These are phyloP conservation scores for Pandion haliaetus DNA, from an alignment of 2,113 vertebrate species.

Conservation along the genomic window DNA sequence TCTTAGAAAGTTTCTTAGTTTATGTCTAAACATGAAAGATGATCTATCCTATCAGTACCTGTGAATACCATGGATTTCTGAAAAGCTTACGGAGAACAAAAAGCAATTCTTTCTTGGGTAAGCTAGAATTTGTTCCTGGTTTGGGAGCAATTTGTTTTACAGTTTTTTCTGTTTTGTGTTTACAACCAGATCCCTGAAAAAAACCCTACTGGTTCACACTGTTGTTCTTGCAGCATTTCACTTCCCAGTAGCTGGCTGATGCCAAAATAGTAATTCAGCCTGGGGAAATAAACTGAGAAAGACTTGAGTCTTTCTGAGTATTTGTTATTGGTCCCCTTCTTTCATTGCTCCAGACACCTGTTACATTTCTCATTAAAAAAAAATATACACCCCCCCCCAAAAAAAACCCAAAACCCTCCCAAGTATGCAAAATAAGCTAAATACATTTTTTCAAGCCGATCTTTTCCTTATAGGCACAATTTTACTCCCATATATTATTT, in stretches of 20 bases:
- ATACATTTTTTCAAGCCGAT: background rate
- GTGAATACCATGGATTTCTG: background rate
- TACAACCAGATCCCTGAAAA: background rate
- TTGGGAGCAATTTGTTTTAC: background rate
- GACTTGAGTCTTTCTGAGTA: background rate
- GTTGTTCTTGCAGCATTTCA: background rate
- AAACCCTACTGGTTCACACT: background rate
- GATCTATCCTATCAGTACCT: background rate
- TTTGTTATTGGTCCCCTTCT: background rate
- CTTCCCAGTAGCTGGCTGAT: background rate
- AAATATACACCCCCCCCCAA: too few relatives aligned
- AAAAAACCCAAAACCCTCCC: background rate
- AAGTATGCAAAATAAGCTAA: background rate
- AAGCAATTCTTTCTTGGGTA: background rate
- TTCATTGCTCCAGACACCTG: background rate
- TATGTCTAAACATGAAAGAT: background rate
- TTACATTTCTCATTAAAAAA: background rate
- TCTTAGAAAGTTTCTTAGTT: background rate
- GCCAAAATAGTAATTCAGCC: background rate
- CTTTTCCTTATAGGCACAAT: background rate
- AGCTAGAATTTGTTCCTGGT: background rate
- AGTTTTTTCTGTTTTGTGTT: background rate
- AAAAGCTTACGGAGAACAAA: background rate
- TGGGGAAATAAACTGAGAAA: background rate
- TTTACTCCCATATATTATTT: background rate